These are phyloP conservation scores for Cantharis nigra DNA, from an alignment of 2,888 invertebrate species.

Conservation along the genomic window DNA sequence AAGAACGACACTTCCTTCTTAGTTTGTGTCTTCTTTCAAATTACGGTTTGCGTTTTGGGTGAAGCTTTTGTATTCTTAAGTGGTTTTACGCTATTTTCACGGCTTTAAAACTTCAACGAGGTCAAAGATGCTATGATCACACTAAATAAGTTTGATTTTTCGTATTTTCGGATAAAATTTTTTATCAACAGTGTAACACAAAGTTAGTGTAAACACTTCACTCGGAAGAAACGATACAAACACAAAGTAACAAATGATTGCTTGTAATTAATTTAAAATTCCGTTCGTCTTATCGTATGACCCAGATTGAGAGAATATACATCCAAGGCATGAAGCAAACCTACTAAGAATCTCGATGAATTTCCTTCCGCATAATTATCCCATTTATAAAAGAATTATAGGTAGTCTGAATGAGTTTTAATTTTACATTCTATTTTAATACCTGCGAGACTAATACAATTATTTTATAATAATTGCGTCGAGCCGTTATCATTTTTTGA, in stretches of 20 bases:
- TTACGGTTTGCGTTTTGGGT: conserved; percentile 1
- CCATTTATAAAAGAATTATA: conserved; percentile 24
- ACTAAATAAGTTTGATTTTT: conserved; percentile 7
- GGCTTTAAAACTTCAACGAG: conserved; percentile 10
- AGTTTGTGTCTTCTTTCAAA: conserved; percentile 2
- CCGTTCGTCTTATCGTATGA: conserved; percentile 15
- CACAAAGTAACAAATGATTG: neutral
- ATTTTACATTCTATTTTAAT: neutral
- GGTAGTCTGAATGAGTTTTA: conserved; percentile 8
- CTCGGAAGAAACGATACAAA: neutral
- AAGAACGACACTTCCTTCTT: conserved; percentile 8
- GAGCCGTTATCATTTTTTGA: neutral
- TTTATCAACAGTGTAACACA: neutral
- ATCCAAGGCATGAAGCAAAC: conserved; percentile 15
- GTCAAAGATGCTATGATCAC: conserved; percentile 8
- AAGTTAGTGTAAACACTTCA: neutral
- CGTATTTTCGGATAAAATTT: neutral
- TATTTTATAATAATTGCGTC: neutral
- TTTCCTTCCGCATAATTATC: conserved; percentile 26
- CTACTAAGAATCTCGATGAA: conserved; percentile 18
- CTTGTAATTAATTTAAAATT: conserved; percentile 14
- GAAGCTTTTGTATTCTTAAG: conserved; percentile 12
- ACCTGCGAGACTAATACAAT: neutral
- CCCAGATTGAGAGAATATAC: conserved; percentile 15
- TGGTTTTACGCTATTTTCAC: conserved; percentile 6